Conservation (phyloP, 2,797 vertebrate genomes). For the Acrossocheilus fasciatus region DNA sequence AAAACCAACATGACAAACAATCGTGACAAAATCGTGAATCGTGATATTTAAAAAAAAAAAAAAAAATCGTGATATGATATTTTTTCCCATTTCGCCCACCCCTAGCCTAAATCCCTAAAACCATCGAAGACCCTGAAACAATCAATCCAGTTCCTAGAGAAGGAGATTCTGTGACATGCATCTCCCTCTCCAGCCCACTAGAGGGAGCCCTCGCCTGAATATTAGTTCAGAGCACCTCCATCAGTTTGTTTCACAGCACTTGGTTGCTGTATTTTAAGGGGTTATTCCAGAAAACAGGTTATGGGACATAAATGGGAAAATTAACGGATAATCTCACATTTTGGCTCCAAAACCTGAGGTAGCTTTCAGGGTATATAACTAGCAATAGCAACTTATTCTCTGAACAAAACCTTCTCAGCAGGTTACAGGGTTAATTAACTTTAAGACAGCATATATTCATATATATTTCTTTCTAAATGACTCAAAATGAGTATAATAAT, state of each 20-base stretch:
- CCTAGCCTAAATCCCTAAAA: background rate
- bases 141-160: background rate
- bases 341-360: background rate
- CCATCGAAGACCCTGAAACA: background rate
- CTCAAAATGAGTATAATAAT: background rate
- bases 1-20: too few species aligned
- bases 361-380: background rate
- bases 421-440: background rate
- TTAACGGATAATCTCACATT: background rate
- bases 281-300: background rate
- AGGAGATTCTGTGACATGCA: background rate
- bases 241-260: background rate
- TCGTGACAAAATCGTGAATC: too few species aligned
- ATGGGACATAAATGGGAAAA: background rate
- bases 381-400: background rate
- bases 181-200: background rate
- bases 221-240: background rate
- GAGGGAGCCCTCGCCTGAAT: background rate
- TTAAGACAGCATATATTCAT: background rate
- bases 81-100: too few species aligned
- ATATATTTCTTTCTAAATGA: background rate
- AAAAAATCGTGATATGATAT: too few species aligned
- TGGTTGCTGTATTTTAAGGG: background rate
- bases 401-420: background rate
- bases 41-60: too few species aligned